phyloP scores from a whole-genome alignment of 2,888 invertebrate species.

The Pristionchus entomophagus region DNA sequence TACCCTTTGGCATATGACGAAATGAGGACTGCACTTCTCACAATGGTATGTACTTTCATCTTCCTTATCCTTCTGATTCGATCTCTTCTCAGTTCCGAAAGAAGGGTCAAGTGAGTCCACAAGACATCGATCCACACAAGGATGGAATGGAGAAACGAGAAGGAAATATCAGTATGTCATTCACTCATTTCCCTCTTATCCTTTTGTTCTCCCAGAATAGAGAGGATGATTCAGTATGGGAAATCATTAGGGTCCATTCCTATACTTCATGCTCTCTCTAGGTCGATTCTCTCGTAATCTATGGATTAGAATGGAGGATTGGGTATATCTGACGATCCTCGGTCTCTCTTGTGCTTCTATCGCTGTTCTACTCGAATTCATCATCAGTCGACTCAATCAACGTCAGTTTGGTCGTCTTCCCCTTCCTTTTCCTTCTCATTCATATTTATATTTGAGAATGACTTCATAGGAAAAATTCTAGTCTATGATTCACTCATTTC shows the following conservation, averaged over 20 bases:
- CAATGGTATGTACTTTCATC: not conserved
- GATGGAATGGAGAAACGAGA: not conserved
- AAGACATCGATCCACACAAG: not conserved
- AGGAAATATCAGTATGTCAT: not conserved
- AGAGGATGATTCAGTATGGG: not conserved
- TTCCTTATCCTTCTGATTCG: not conserved
- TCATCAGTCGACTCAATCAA: conserved; percentile 34
- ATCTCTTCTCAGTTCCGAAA: not conserved
- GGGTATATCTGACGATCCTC: conserved; percentile 37
- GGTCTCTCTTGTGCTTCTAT: not conserved
- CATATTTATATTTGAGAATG: no score
- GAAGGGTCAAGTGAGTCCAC: conserved; percentile 14
- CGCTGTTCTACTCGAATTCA: conserved; percentile 3
- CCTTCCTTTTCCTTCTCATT: no score
- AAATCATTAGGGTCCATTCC: not conserved
- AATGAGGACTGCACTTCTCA: not conserved
- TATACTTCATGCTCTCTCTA: not conserved
- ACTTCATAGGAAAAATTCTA: not conserved
- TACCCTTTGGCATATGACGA: not conserved
- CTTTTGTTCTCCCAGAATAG: not conserved
- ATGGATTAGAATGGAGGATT: conserved; percentile 8
- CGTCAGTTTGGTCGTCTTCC: not conserved
- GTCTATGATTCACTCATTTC: no score
- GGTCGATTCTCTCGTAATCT: not conserved
- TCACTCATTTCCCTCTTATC: not conserved